Conservation (phyloP, 1,140 invertebrate species). For the Diuraphis noxia region DNA sequence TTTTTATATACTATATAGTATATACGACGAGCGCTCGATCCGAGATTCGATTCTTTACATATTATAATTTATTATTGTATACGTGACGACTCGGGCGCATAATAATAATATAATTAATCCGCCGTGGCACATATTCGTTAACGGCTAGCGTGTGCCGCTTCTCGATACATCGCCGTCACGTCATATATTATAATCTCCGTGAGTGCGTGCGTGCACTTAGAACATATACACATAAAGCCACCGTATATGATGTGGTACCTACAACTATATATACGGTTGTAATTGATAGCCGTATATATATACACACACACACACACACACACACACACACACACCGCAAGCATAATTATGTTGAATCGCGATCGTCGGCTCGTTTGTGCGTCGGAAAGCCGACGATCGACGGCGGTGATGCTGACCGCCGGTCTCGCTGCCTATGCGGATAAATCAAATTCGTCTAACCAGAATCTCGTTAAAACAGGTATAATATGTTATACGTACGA, state of each 20-base stretch:
- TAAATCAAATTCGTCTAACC: constrained; percentile 37
- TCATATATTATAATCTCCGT: not conserved
- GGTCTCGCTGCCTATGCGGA: not conserved
- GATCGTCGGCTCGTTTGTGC: not conserved
- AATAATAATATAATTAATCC: not conserved
- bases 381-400: constrained; percentile 3
- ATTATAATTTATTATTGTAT: not conserved
- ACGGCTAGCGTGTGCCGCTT: not conserved
- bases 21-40: not conserved
- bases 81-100: not conserved
- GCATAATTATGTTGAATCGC: not conserved
- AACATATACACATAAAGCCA: not conserved
- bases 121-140: not conserved
- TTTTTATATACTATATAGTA: no score
- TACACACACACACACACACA: not conserved
- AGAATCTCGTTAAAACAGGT: constrained; percentile 35
- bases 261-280: not conserved
- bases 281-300: not conserved
- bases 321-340: not conserved
- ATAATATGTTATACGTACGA: not conserved
- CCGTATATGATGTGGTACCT: not conserved
- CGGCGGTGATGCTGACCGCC: not conserved
- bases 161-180: not conserved
- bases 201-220: not conserved
- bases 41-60: not conserved